Conservation (phyloP, 1,140 invertebrate genomes). For the Drosophila erecta region DNA sequence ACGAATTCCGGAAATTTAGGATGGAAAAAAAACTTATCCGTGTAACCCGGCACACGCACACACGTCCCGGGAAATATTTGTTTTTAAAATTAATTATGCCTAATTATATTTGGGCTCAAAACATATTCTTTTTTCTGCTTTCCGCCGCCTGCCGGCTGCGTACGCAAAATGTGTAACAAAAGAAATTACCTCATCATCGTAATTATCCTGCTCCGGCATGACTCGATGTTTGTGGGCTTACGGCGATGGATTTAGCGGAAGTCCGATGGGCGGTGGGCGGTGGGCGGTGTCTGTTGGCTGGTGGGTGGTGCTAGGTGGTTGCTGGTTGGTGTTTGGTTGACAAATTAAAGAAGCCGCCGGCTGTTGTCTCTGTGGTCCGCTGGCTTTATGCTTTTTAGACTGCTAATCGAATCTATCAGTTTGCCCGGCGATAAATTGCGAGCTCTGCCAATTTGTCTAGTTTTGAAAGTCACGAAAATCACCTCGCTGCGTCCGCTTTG, state of each 20-base stretch:
- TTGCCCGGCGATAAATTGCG: slow-evolving; percentile 62
- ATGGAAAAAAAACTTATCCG: no score
- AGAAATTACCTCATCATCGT: slow-evolving; percentile 83
- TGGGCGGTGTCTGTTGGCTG: slow-evolving; percentile 17
- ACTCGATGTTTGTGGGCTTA: slow-evolving; percentile 65
- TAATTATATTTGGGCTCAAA: slow-evolving; percentile 65
- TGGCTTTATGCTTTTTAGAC: slow-evolving; percentile 38
- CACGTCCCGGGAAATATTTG: slow-evolving; percentile 64
- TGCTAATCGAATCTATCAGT: slow-evolving; percentile 79
- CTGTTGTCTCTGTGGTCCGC: slow-evolving; percentile 27
- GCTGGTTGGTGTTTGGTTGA: slow-evolving; percentile 35
- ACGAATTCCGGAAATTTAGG: neutral
- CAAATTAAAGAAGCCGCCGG: slow-evolving; percentile 56
- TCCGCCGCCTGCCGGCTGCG: no score
- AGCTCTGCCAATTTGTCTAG: slow-evolving; percentile 62
- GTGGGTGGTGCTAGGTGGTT: slow-evolving; percentile 2
- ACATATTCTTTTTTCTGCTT: slow-evolving; percentile 51
- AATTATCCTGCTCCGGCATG: slow-evolving; percentile 83
- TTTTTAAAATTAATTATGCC: slow-evolving; percentile 72
- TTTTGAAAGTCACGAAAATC: slow-evolving; percentile 57
- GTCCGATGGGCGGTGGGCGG: slow-evolving; percentile 12
- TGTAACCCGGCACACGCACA: slow-evolving; percentile 1
- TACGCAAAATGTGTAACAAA: slow-evolving; percentile 46
- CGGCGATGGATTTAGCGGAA: slow-evolving; percentile 51
- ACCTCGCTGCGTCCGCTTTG: slow-evolving; percentile 44